phyloP scores from a whole-genome alignment of 2,113 vertebrate species.

The Sylvilagus bachmani region DNA sequence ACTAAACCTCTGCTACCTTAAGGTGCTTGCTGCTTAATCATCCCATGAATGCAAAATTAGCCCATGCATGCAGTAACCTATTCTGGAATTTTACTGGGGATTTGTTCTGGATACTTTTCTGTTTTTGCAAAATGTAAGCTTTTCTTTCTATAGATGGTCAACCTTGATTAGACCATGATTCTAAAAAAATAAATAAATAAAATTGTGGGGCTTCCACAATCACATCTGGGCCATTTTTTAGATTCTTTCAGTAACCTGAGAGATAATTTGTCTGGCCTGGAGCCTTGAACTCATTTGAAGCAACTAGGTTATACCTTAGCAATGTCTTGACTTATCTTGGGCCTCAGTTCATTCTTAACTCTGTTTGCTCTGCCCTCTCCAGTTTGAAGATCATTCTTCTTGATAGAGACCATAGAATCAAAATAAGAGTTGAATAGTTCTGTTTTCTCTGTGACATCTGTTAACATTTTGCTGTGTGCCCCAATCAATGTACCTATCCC shows the following conservation, averaged over 20 bases:
- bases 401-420: conserved; percentile 71
- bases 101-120: not conserved
- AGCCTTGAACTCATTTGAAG: conserved; percentile 66
- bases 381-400: conserved; percentile 74
- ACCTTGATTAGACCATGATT: not conserved
- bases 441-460: conserved; percentile 77
- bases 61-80: not conserved
- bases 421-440: conserved; percentile 71
- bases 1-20: not conserved
- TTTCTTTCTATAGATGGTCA: not conserved
- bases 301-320: conserved; percentile 27
- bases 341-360: conserved; percentile 24
- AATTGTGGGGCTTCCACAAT: not conserved
- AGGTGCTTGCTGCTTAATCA: not conserved
- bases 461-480: conserved; percentile 76
- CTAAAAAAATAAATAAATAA: not conserved
- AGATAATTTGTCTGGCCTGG: conserved; percentile 47
- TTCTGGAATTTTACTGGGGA: conserved; percentile 31
- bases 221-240: not conserved
- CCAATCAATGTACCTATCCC: conserved; percentile 75
- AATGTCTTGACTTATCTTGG: conserved; percentile 44
- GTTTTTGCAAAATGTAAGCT: not conserved
- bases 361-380: conserved; percentile 62
- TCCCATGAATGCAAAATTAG: not conserved
- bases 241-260: conserved; percentile 23